These are phyloP conservation scores for Polia nebulosa DNA, from an alignment of 2,888 invertebrate species.

Conservation along the genomic window DNA sequence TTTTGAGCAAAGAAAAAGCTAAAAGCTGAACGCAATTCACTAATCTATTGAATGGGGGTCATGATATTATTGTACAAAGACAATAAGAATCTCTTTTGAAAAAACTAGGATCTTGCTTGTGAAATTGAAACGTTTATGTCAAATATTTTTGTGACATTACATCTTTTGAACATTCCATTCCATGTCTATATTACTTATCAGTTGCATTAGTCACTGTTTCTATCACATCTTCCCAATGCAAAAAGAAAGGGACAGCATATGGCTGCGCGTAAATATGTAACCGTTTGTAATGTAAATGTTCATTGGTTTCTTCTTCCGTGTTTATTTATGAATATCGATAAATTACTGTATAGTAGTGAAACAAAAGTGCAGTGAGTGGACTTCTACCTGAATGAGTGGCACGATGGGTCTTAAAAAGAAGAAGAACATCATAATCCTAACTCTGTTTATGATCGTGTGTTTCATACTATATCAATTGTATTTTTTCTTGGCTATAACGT, in stretches of 20 bases:
- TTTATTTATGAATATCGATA: constrained; percentile 23
- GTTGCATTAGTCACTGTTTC: constrained; percentile 16
- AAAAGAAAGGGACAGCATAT: constrained; percentile 20
- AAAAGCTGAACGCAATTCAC: neutral
- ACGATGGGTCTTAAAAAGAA: constrained; percentile 83
- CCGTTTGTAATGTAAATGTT: constrained; percentile 22
- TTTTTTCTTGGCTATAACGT: constrained; percentile 83
- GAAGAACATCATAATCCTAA: constrained; percentile 83
- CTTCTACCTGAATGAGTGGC: constrained; percentile 27
- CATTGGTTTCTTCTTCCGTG: constrained; percentile 18
- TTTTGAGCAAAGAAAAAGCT: too few species aligned
- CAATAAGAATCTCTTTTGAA: neutral
- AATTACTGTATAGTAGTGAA: constrained; percentile 21
- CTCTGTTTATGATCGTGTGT: constrained; percentile 79
- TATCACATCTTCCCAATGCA: constrained; percentile 4
- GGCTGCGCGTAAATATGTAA: constrained; percentile 5
- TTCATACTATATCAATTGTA: constrained; percentile 87
- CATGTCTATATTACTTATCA: fast-evolving
- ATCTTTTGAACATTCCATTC: too few species aligned
- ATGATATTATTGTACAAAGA: neutral
- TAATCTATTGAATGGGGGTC: neutral
- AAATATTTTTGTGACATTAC: neutral
- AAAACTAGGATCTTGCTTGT: too few species aligned
- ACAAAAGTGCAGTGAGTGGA: constrained; percentile 15
- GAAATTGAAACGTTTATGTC: constrained; percentile 17